Percentiles rank a stretch among this genome's conserved stretches.
Evolutionary conservation across 2,113 vertebrate genomes (phyloP).

Genomic region (Dunckerocampus dactyliophorus): DNA sequence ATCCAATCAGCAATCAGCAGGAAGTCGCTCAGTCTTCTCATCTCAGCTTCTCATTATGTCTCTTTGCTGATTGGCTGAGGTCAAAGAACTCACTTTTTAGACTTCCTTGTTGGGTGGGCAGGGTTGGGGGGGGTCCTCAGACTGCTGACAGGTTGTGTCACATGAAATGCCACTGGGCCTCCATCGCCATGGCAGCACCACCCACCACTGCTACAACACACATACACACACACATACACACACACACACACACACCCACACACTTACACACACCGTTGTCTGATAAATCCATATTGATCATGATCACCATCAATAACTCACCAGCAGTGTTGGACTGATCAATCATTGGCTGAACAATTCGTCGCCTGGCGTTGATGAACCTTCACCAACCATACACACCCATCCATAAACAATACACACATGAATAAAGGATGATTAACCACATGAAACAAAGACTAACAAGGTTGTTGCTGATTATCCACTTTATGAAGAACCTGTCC

Average conservation of each 20-base stretch:
- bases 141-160: conserved; percentile 66
- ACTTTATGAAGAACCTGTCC: conserved; percentile 37
- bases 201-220: conserved; percentile 85
- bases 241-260: background rate
- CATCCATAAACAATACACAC: conserved; percentile 18
- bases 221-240: conserved; percentile 36
- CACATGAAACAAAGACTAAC: background rate
- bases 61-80: too few species aligned
- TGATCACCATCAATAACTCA: conserved; percentile 58
- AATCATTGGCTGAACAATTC: conserved; percentile 97
- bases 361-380: conserved; percentile 96
- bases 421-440: background rate
- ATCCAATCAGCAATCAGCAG: too few species aligned
- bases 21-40: too few species aligned
- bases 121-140: background rate
- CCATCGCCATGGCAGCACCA: conserved; percentile 94
- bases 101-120: too few species aligned
- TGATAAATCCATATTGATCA: too few species aligned
- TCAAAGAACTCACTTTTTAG: too few species aligned
- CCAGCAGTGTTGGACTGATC: conserved; percentile 97
- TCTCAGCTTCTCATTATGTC: too few species aligned
- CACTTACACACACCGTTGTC: background rate
- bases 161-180: conserved; percentile 99
- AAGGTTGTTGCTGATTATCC: background rate
- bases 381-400: conserved; percentile 63